Conservation (phyloP, 2,888 invertebrate genomes). For the Rhagonycha fulva region DNA sequence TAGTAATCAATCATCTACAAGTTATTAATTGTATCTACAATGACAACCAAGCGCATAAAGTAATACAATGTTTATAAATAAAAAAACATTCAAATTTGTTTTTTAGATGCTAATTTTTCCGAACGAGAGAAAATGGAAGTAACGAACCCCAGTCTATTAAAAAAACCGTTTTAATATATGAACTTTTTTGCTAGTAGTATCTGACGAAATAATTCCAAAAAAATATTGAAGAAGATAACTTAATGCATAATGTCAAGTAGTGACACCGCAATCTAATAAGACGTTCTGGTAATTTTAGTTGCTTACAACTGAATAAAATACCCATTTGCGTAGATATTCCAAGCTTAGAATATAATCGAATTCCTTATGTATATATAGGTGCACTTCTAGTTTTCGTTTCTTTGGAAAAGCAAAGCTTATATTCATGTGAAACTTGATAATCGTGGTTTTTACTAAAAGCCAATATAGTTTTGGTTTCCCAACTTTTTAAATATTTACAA, state of each 20-base stretch:
- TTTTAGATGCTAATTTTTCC: background rate
- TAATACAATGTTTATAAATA: background rate
- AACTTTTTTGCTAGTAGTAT: background rate
- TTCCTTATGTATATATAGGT: conserved; percentile 7
- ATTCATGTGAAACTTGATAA: conserved; percentile 14
- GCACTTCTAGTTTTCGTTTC: conserved; percentile 14
- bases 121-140: background rate
- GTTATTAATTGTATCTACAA: conserved; percentile 3
- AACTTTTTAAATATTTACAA: background rate
- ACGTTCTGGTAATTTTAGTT: conserved; percentile 9
- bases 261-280: background rate
- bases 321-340: conserved; percentile 10
- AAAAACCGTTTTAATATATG: background rate
- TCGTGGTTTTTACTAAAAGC: background rate
- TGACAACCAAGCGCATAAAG: background rate
- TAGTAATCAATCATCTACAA: conserved; percentile 3
- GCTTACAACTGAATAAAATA: conserved; percentile 16
- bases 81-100: background rate
- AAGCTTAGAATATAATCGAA: conserved; percentile 3
- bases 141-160: background rate
- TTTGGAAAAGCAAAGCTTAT: conserved; percentile 3
- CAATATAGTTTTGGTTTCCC: background rate
- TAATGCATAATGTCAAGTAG: background rate
- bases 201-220: background rate
- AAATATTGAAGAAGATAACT: background rate